Percentiles rank a stretch among this genome's conserved stretches.
phyloP scores from a whole-genome alignment of 2,888 invertebrate genomes.

The Tachina lurida region DNA sequence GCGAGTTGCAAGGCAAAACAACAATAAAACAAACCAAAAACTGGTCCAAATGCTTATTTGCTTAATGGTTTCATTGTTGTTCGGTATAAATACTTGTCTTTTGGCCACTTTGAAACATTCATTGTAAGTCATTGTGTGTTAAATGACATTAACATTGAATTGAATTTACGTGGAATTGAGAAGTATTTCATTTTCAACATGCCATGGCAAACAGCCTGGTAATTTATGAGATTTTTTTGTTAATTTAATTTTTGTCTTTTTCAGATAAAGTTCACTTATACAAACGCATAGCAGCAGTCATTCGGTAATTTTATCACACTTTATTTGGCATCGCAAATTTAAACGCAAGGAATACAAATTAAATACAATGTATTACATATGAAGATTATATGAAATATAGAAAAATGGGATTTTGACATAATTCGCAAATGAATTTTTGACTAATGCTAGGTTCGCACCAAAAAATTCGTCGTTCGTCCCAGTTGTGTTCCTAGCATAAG shows the following conservation, averaged over 20 bases:
- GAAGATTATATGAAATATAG: too few species aligned
- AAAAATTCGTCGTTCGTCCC: too few species aligned
- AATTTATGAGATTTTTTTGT: constrained; percentile 33
- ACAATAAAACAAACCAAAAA: neutral
- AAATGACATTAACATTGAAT: constrained; percentile 64
- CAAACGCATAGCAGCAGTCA: neutral
- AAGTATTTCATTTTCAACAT: constrained; percentile 19
- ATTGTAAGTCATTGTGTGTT: constrained; percentile 26
- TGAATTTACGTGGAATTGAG: constrained; percentile 19
- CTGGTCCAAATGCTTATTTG: constrained; percentile 29
- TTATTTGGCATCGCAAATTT: neutral
- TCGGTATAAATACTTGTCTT: constrained; percentile 29
- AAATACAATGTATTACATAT: neutral
- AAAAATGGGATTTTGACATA: too few species aligned
- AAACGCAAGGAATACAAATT: neutral
- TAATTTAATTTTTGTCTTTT: neutral
- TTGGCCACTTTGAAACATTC: neutral
- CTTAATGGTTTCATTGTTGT: constrained; percentile 15
- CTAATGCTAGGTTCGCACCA: too few species aligned
- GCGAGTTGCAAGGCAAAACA: neutral
- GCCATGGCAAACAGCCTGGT: constrained; percentile 27
- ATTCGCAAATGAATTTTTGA: neutral
- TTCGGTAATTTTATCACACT: neutral
- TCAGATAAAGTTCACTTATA: neutral
- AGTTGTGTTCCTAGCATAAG: too few species aligned